A percentile compares a stretch with the other conserved stretches of the same genome.
phyloP scores from a whole-genome alignment of 2,888 invertebrate genomes.

The Apodemia mormo region DNA sequence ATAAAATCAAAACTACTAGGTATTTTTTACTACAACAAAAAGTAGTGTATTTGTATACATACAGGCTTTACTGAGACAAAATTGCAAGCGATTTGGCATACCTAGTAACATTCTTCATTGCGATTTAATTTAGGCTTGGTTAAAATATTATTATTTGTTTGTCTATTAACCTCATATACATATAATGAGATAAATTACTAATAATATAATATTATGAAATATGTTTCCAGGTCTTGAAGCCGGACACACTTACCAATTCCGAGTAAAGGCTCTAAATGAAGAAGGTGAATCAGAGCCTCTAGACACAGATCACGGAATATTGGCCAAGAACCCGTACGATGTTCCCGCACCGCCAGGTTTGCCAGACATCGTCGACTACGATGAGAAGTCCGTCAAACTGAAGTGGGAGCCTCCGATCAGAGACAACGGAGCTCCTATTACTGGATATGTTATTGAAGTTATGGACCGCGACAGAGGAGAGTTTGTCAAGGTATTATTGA shows the following conservation, averaged over 20 bases:
- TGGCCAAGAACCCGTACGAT: slow-evolving; percentile 99
- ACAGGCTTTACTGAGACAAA: no score
- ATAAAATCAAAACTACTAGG: no score
- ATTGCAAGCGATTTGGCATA: no score
- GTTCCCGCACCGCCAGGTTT: slow-evolving; percentile 93
- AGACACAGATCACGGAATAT: slow-evolving; percentile 91
- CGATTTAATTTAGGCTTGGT: no score
- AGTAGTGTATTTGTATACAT: no score
- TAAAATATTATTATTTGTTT: no score
- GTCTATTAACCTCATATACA: no score
- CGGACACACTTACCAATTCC: slow-evolving; percentile 98
- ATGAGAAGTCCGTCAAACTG: slow-evolving; percentile 93
- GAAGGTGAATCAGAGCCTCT: slow-evolving; percentile 98
- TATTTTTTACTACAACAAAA: no score
- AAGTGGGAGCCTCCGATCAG: slow-evolving; percentile 95
- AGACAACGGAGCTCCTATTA: slow-evolving; percentile 96
- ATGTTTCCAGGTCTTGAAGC: slow-evolving; percentile 89
- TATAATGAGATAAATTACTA: no score
- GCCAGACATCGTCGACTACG: slow-evolving; percentile 94
- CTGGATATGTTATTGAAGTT: slow-evolving; percentile 95
- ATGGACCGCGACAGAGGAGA: slow-evolving; percentile 93
- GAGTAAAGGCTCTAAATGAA: slow-evolving; percentile 97
- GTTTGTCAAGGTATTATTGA: slow-evolving; percentile 85
- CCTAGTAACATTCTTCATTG: no score
- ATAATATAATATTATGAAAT: no score